Conservation (phyloP, 2,797 vertebrate species). For the Lophotriccus pileatus region DNA sequence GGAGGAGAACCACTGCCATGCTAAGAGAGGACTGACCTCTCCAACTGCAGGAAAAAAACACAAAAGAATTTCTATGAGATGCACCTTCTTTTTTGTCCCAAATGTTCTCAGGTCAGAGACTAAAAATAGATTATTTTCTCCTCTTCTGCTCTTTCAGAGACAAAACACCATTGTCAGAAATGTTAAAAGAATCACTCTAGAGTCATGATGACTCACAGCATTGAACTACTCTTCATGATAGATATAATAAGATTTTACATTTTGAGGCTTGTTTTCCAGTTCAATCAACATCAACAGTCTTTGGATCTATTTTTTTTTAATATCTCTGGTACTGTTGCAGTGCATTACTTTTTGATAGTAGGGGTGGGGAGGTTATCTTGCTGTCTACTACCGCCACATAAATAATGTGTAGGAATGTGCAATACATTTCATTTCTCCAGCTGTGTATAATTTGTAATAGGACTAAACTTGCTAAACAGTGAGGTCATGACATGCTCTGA, state of each 20-base stretch:
- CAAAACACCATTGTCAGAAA: constrained; percentile 2
- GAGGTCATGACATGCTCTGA: background rate
- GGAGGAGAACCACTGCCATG: rapidly evolving
- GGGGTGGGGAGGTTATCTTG: background rate
- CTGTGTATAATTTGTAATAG: background rate
- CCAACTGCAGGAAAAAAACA: background rate
- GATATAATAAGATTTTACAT: background rate
- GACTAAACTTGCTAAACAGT: background rate
- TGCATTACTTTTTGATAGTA: background rate
- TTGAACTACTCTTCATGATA: background rate
- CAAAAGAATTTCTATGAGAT: background rate
- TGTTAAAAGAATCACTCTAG: constrained; percentile 7
- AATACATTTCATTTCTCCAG: background rate
- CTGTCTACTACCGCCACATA: background rate
- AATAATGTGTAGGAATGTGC: background rate
- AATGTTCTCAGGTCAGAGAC: background rate
- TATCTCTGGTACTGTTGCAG: background rate
- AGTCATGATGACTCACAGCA: constrained; percentile 16
- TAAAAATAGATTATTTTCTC: constrained; percentile 28
- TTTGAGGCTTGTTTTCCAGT: background rate
- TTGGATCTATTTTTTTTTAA: background rate
- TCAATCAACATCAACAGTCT: background rate
- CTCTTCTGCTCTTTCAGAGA: background rate
- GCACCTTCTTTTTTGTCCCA: background rate
- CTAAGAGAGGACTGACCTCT: background rate